A percentile compares a stretch with the other conserved stretches of the same genome.
Conservation (phyloP, 2,888 invertebrate species). For the Mylabris sibirica region DNA sequence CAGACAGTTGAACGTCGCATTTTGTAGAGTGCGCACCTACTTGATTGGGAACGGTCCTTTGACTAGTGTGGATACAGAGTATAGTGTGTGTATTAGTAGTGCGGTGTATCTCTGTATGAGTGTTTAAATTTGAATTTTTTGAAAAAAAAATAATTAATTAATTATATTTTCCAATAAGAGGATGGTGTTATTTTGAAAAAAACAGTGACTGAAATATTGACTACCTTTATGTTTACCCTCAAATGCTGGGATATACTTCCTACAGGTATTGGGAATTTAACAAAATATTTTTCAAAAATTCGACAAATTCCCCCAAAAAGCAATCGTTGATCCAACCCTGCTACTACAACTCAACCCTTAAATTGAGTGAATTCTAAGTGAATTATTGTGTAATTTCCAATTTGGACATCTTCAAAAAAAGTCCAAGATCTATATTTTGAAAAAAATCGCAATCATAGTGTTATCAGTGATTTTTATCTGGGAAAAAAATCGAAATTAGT, state of each 20-base stretch:
- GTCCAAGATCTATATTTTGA: neutral
- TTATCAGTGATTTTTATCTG: neutral
- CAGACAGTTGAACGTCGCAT: conserved; percentile 61
- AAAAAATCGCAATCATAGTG: neutral
- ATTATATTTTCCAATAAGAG: neutral
- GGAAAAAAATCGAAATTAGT: neutral
- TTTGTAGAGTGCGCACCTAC: conserved; percentile 42
- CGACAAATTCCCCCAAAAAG: conserved; percentile 1
- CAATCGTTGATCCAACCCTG: conserved; percentile 14
- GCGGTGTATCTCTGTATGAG: neutral
- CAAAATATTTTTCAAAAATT: conserved; percentile 26
- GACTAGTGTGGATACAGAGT: neutral
- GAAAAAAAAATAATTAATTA: no score
- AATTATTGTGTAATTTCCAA: neutral
- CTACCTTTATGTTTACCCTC: conserved; percentile 66
- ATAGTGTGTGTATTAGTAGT: neutral
- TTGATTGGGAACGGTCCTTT: neutral
- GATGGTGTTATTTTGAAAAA: conserved; percentile 38
- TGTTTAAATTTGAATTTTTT: neutral
- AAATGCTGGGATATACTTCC: conserved; percentile 75
- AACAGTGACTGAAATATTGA: conserved; percentile 46
- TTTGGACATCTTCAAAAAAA: neutral
- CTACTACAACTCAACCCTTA: neutral
- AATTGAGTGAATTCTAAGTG: neutral
- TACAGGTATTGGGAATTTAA: conserved; percentile 63